A percentile compares a stretch with the other conserved stretches of the same genome.
phyloP scores from a whole-genome alignment of 2,888 invertebrate genomes.

The Noctua pronuba region DNA sequence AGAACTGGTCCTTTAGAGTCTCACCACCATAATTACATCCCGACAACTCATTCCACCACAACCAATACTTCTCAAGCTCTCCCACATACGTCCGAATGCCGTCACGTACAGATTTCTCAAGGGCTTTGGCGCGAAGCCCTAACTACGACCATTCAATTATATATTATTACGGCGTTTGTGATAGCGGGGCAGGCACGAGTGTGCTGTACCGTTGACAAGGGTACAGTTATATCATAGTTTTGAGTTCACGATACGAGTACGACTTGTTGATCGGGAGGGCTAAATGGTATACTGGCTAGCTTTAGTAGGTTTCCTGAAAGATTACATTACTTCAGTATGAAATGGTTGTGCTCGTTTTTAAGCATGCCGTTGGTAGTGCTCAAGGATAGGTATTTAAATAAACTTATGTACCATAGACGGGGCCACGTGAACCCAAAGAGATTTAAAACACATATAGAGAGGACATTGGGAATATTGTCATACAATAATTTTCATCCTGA shows the following conservation, averaged over 20 bases:
- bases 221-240: constrained; percentile 66
- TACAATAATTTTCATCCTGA: too few relatives aligned
- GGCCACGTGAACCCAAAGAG: too few relatives aligned
- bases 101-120: constrained; percentile 64
- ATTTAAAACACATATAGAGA: too few relatives aligned
- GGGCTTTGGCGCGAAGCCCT: constrained; percentile 56
- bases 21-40: constrained; percentile 2
- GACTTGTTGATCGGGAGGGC: constrained; percentile 31
- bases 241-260: constrained; percentile 52
- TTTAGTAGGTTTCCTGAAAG: too few relatives aligned
- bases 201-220: constrained; percentile 70
- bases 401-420: background rate
- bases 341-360: background rate
- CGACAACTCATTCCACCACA: background rate
- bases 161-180: constrained; percentile 60
- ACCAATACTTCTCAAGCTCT: background rate
- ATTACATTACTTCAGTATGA: too few relatives aligned
- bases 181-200: constrained; percentile 63
- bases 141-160: constrained; percentile 64
- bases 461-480: too few relatives aligned
- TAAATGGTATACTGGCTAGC: constrained; percentile 8
- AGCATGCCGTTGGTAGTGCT: background rate
- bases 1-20: background rate
- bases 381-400: background rate
- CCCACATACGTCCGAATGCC: constrained; percentile 43